Percentiles rank a stretch among this genome's conserved stretches.
These are phyloP conservation scores for Crypturellus undulatus DNA, from an alignment of 2,113 vertebrate species.

Conservation along the genomic window DNA sequence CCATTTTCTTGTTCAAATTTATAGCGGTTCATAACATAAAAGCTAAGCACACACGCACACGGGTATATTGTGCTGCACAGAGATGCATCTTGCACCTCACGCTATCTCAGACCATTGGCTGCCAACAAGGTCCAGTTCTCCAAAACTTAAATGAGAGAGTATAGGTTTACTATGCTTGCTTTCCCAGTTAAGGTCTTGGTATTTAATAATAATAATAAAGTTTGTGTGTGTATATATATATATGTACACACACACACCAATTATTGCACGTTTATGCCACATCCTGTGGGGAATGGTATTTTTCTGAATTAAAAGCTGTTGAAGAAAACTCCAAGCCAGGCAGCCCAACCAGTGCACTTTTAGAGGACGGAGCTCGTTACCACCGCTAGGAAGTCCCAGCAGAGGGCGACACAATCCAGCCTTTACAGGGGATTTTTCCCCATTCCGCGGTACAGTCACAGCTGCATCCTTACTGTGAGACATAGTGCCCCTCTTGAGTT, in stretches of 20 bases:
- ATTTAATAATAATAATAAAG: neutral
- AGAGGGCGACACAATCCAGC: conserved; percentile 53
- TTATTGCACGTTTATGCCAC: neutral
- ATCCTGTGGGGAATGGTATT: neutral
- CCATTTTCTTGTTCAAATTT: neutral
- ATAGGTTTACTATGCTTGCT: neutral
- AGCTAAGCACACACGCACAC: fast-evolving
- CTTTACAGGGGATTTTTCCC: neutral
- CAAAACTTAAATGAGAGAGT: neutral
- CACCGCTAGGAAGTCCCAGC: neutral
- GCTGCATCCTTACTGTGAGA: neutral
- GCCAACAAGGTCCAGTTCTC: neutral
- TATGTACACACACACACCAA: neutral
- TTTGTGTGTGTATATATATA: too few relatives aligned
- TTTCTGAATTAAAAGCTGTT: neutral
- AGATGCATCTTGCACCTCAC: neutral
- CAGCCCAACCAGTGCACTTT: neutral
- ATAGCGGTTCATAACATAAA: neutral
- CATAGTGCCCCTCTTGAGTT: too few relatives aligned
- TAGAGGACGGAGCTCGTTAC: neutral
- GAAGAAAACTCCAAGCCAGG: neutral
- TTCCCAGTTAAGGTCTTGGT: neutral
- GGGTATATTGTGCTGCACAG: neutral
- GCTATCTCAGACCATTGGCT: neutral
- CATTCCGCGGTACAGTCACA: neutral